Percentiles rank a stretch among this genome's conserved stretches.
phyloP scores from a whole-genome alignment of 2,797 vertebrate genomes.

The Gadopsis bispinosus region DNA sequence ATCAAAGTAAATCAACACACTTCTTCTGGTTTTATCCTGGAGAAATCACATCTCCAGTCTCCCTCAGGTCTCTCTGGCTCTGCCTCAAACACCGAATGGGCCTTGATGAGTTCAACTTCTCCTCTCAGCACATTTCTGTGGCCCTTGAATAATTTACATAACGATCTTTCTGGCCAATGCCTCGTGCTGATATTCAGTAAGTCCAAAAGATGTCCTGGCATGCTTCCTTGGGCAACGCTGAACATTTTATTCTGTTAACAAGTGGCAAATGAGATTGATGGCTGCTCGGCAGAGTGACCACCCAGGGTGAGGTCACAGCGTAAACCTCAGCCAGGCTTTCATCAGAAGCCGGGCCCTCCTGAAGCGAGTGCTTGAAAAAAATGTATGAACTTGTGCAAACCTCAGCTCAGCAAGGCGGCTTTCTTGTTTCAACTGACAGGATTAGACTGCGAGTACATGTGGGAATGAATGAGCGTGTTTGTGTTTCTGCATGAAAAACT shows the following conservation, averaged over 20 bases:
- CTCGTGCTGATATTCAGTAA: conserved; percentile 30
- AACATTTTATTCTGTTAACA: conserved; percentile 53
- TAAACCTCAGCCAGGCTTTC: conserved; percentile 54
- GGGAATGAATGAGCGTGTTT: conserved; percentile 54
- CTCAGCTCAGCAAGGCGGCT: conserved; percentile 37
- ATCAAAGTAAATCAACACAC: conserved; percentile 50
- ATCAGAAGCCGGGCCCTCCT: conserved; percentile 40
- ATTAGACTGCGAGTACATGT: conserved; percentile 45
- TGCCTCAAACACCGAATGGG: conserved; percentile 41
- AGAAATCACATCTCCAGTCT: conserved; percentile 48
- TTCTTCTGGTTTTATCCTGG: conserved; percentile 48
- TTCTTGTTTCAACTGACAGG: conserved; percentile 51
- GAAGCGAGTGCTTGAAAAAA: conserved; percentile 48
- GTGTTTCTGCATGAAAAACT: conserved; percentile 45
- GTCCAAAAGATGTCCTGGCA: conserved; percentile 42
- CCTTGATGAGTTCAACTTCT: conserved; percentile 42
- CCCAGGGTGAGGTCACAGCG: conserved; percentile 55
- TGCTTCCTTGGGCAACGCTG: conserved; percentile 20
- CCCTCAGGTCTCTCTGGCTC: conserved; percentile 21
- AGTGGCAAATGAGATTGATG: conserved; percentile 36
- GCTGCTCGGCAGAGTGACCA: conserved; percentile 55
- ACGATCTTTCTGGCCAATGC: conserved; percentile 35
- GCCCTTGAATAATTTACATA: conserved; percentile 56
- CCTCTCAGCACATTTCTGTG: conserved; percentile 52
- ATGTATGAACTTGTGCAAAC: conserved; percentile 54